Evolutionary conservation across 2,888 invertebrate species (phyloP).

Genomic region (Leptopilina myrica): DNA sequence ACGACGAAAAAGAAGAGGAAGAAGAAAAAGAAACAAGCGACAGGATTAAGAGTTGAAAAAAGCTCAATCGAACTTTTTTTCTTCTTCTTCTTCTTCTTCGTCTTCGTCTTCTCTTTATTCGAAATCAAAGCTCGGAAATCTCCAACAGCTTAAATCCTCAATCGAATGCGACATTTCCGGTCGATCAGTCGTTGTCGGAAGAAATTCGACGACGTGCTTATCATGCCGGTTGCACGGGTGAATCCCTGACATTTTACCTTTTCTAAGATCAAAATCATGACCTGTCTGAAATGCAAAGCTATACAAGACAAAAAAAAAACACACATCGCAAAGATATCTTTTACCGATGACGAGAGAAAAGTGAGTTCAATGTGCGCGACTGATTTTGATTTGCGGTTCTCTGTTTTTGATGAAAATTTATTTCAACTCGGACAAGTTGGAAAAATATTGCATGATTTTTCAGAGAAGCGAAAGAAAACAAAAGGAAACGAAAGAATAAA

Average conservation of each 20-base stretch:
- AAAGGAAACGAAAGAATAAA: too few species aligned
- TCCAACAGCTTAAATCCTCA: slow-evolving; percentile 13
- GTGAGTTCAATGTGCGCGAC: too few species aligned
- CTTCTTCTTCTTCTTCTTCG: too few species aligned
- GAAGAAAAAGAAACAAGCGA: too few species aligned
- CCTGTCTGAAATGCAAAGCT: not conserved
- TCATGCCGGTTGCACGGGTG: slow-evolving; percentile 10
- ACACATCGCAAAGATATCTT: not conserved
- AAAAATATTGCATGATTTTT: too few species aligned
- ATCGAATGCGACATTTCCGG: slow-evolving; percentile 31
- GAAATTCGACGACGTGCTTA: slow-evolving; percentile 22
- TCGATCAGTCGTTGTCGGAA: slow-evolving; percentile 9
- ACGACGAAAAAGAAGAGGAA: not conserved
- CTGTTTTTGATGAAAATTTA: too few species aligned
- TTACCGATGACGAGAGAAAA: not conserved
- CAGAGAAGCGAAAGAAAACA: too few species aligned
- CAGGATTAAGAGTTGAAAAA: not conserved
- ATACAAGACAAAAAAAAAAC: not conserved
- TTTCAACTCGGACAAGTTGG: too few species aligned
- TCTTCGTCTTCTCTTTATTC: not conserved
- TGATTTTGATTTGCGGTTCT: too few species aligned
- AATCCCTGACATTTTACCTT: not conserved
- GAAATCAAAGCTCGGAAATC: slow-evolving; percentile 13
- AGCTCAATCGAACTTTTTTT: too few species aligned
- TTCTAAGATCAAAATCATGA: slow-evolving; percentile 19